Evolutionary conservation across 2,797 vertebrate species (phyloP).

Genomic region (Fundulus diaphanus): DNA sequence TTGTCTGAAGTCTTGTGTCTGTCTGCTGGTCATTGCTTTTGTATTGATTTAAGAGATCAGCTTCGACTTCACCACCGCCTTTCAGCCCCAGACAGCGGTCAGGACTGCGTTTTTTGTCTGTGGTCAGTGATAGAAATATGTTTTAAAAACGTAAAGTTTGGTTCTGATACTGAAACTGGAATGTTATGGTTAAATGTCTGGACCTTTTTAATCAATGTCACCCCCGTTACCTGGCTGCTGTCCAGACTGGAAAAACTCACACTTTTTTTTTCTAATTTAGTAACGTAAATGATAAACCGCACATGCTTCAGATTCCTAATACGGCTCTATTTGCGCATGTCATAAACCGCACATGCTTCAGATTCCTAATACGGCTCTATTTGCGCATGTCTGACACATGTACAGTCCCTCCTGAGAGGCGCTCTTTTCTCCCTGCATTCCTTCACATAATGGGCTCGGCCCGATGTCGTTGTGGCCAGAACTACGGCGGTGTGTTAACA

Average conservation of each 20-base stretch:
- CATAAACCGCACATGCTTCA: constrained; percentile 30
- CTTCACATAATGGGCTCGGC: constrained; percentile 62
- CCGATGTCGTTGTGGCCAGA: constrained; percentile 49
- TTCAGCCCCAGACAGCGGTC: constrained; percentile 63
- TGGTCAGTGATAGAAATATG: constrained; percentile 55
- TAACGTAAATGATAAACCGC: constrained; percentile 23
- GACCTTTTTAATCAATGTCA: constrained; percentile 43
- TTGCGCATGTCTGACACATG: constrained; percentile 19
- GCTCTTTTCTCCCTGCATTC: constrained; percentile 48
- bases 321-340: constrained; percentile 25
- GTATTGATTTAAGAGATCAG: constrained; percentile 60
- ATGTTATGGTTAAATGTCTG: constrained; percentile 19
- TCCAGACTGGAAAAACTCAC: constrained; percentile 48
- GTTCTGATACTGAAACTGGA: constrained; percentile 19
- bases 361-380: constrained; percentile 47
- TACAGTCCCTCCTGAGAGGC: constrained; percentile 15
- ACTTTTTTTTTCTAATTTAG: constrained; percentile 25
- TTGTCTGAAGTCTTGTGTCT: constrained; percentile 56
- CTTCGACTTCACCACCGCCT: constrained; percentile 58
- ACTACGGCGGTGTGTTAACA: constrained; percentile 58
- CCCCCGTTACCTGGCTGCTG: constrained; percentile 51
- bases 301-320: constrained; percentile 54
- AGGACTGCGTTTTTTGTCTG: constrained; percentile 51
- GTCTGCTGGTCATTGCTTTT: constrained; percentile 60
- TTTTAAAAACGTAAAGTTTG: too few species aligned